Conservation (phyloP, 2,888 invertebrate genomes). For the Actias luna region DNA sequence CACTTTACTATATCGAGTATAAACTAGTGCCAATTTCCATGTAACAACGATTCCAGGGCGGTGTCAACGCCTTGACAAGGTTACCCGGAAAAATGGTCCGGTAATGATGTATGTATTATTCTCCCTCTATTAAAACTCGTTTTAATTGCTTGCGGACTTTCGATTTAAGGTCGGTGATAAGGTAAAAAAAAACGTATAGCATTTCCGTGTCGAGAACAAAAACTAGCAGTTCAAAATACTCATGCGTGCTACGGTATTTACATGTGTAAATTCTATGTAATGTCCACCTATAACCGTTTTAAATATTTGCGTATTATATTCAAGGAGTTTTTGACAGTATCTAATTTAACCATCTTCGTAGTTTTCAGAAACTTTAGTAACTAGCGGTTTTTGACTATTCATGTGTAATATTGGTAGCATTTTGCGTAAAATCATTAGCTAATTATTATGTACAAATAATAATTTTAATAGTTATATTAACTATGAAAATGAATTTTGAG, state of each 20-base stretch:
- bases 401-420: too few species aligned
- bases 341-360: too few species aligned
- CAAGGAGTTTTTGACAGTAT: too few species aligned
- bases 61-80: constrained; percentile 49
- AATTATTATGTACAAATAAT: too few species aligned
- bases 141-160: constrained; percentile 45
- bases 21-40: constrained; percentile 32
- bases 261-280: constrained; percentile 1
- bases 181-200: constrained; percentile 27
- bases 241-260: background rate
- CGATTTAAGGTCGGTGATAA: constrained; percentile 45
- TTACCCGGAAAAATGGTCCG: constrained; percentile 43
- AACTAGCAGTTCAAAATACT: constrained; percentile 1
- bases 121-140: constrained; percentile 39
- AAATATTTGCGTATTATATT: background rate
- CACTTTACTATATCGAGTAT: background rate
- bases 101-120: constrained; percentile 33
- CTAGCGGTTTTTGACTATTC: too few species aligned
- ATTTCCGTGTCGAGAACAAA: constrained; percentile 38
- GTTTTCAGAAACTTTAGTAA: too few species aligned
- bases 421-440: too few species aligned
- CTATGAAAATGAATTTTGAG: too few species aligned
- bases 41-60: constrained; percentile 29
- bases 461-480: too few species aligned
- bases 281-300: background rate